A percentile compares a stretch with the other conserved stretches of the same genome.
phyloP scores from a whole-genome alignment of 2,888 invertebrate species.

The Icerya purchasi region DNA sequence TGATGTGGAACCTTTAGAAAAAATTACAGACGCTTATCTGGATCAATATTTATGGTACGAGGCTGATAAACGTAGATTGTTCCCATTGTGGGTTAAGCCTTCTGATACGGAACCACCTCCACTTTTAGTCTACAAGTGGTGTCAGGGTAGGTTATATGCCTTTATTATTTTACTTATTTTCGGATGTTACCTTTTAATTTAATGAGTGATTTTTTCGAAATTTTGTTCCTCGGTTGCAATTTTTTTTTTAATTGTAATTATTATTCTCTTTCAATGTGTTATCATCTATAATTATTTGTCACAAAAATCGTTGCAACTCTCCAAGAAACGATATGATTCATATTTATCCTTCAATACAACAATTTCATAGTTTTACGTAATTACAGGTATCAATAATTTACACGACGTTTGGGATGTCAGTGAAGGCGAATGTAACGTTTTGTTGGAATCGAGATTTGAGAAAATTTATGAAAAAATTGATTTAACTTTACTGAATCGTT shows the following conservation, averaged over 20 bases:
- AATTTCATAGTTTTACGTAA: not conserved
- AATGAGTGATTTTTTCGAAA: too few relatives aligned
- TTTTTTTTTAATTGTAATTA: too few relatives aligned
- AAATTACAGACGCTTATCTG: constrained; percentile 97
- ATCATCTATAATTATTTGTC: not conserved
- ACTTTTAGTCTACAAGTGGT: constrained; percentile 89
- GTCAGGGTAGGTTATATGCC: constrained; percentile 47
- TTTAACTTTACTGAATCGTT: constrained; percentile 84
- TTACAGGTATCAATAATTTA: constrained; percentile 70
- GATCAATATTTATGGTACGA: constrained; percentile 99
- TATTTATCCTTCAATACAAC: not conserved
- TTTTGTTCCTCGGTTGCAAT: too few relatives aligned
- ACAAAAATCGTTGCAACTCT: not conserved
- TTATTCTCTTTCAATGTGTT: too few relatives aligned
- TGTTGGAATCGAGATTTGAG: constrained; percentile 90
- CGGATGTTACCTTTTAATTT: not conserved
- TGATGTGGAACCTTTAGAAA: constrained; percentile 96
- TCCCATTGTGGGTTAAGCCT: constrained; percentile 99
- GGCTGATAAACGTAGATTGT: constrained; percentile 86
- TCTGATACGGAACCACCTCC: constrained; percentile 95
- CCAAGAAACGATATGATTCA: not conserved
- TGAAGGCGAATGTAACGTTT: constrained; percentile 96
- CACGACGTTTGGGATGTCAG: constrained; percentile 98
- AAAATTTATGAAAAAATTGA: constrained; percentile 99
- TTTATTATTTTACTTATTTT: not conserved